Evolutionary conservation across 2,797 vertebrate species (phyloP).

Genomic region (Syncerus caffer): DNA sequence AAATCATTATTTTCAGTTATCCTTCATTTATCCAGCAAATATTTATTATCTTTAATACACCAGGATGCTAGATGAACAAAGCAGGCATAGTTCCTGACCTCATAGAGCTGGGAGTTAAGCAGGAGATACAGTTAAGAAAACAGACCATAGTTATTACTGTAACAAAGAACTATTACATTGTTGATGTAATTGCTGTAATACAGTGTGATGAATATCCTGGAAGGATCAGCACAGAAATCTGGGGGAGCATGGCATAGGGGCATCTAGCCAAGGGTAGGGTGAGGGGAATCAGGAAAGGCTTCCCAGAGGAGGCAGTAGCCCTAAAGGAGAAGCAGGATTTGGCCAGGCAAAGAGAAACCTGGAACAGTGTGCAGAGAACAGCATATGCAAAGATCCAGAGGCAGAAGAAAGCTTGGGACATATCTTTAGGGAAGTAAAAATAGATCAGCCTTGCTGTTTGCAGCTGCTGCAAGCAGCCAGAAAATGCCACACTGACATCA

Average conservation of each 20-base stretch:
- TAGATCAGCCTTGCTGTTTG: not conserved
- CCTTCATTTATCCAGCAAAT: not conserved
- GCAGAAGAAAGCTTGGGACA: not conserved
- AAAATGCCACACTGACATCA: not conserved
- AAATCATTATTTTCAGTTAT: slow-evolving; percentile 8
- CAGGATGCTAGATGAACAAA: not conserved
- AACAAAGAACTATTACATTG: not conserved
- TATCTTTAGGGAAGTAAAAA: not conserved
- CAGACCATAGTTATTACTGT: not conserved
- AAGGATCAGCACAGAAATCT: not conserved
- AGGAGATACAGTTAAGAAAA: not conserved
- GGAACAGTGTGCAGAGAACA: not conserved
- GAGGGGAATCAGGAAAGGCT: not conserved
- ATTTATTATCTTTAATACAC: not conserved
- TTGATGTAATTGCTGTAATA: not conserved
- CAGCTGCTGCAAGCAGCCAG: not conserved
- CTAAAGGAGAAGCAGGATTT: not conserved
- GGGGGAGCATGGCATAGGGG: not conserved
- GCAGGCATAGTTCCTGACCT: not conserved
- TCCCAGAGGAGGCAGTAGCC: not conserved
- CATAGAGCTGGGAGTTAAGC: not conserved
- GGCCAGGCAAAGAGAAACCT: not conserved
- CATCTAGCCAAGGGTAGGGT: not conserved
- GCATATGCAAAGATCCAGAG: not conserved
- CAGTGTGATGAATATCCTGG: not conserved